Evolutionary conservation across 2,888 invertebrate genomes (phyloP).

Genomic region (Coelopa pilipes): DNA sequence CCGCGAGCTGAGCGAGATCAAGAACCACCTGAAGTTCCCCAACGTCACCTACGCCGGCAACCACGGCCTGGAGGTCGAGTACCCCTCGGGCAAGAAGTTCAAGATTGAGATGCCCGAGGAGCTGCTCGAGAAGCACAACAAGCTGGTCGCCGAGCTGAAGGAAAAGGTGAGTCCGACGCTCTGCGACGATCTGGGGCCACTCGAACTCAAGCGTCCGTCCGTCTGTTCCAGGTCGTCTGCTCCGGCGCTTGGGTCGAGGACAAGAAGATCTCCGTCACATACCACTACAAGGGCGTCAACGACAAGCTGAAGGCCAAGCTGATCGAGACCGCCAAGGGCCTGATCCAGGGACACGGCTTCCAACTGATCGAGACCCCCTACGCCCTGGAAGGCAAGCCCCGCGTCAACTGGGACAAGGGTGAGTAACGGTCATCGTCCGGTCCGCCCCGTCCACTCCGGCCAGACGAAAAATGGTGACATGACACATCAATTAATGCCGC

Average conservation of each 20-base stretch:
- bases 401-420: conserved; percentile 84
- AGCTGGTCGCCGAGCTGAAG: conserved; percentile 74
- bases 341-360: conserved; percentile 76
- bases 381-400: conserved; percentile 81
- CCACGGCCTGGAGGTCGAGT: conserved; percentile 80
- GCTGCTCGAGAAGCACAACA: conserved; percentile 75
- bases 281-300: conserved; percentile 79
- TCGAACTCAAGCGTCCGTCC: not conserved
- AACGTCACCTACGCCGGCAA: conserved; percentile 80
- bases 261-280: conserved; percentile 78
- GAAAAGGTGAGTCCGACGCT: conserved; percentile 69
- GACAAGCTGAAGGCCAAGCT: conserved; percentile 71
- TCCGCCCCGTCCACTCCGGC: not conserved
- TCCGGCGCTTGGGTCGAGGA: conserved; percentile 84
- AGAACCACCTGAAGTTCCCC: conserved; percentile 72
- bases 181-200: not conserved
- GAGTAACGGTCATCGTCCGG: conserved; percentile 44
- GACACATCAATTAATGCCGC: not conserved
- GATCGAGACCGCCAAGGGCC: conserved; percentile 72
- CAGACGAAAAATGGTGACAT: conserved; percentile 1
- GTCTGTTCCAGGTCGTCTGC: conserved; percentile 70
- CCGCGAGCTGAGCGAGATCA: conserved; percentile 78
- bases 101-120: conserved; percentile 81
- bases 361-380: conserved; percentile 77
- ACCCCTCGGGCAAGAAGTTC: conserved; percentile 81